Percentiles rank a stretch among this genome's conserved stretches.
phyloP scores from a whole-genome alignment of 2,888 invertebrate genomes.

The Atethmia centrago region DNA sequence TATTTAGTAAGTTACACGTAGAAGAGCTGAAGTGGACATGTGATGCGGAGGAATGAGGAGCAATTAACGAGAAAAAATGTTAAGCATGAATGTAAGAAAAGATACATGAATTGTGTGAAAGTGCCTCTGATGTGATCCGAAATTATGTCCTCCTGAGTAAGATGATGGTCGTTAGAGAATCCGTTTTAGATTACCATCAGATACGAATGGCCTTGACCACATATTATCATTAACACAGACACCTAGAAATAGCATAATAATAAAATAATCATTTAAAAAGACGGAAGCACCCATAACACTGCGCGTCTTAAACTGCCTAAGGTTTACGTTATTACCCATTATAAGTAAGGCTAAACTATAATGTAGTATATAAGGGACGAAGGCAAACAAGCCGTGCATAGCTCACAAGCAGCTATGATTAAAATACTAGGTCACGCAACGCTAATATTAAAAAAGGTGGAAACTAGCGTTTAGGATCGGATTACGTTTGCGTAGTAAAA shows the following conservation, averaged over 20 bases:
- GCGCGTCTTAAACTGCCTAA: slow-evolving; percentile 1
- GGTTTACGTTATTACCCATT: slow-evolving; percentile 20
- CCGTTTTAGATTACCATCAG: not conserved
- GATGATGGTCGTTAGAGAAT: not conserved
- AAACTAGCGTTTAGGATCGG: slow-evolving; percentile 25
- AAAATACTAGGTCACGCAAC: slow-evolving; percentile 60
- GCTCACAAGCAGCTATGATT: slow-evolving; percentile 40
- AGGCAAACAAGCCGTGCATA: slow-evolving; percentile 42
- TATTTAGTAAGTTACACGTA: not conserved
- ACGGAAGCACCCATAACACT: slow-evolving; percentile 22
- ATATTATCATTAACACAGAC: not conserved
- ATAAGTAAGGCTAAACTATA: slow-evolving; percentile 34
- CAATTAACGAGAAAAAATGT: not conserved
- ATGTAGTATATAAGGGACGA: slow-evolving; percentile 22
- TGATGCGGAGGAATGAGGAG: not conserved
- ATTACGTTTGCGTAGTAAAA: slow-evolving; percentile 46
- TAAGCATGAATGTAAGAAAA: not conserved
- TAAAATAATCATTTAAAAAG: slow-evolving; percentile 16
- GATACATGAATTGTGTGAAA: not conserved
- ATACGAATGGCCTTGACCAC: not conserved
- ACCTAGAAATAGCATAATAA: slow-evolving; percentile 2
- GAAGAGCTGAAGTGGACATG: not conserved
- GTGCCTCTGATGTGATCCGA: too few species aligned
- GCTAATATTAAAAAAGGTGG: slow-evolving; percentile 47
- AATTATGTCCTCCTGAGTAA: too few species aligned